phyloP scores from a whole-genome alignment of 1,140 invertebrate species.

The Ceratina japonica region DNA sequence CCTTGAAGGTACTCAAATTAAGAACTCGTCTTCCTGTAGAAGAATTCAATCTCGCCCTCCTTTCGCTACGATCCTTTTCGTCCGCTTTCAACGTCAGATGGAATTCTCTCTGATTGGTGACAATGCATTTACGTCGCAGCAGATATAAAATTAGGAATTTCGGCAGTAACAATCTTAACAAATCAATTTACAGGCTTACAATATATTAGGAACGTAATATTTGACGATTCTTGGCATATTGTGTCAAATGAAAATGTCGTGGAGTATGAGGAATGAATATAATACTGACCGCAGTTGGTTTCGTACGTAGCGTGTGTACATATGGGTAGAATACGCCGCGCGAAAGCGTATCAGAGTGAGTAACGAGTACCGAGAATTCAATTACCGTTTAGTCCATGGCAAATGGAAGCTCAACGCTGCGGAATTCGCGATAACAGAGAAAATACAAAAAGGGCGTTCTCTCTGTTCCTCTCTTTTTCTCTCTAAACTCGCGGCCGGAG shows the following conservation, averaged over 20 bases:
- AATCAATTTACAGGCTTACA: too few species aligned
- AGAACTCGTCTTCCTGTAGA: constrained; percentile 21
- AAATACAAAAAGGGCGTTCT: constrained; percentile 58
- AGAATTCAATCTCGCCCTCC: constrained; percentile 40
- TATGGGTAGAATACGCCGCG: constrained; percentile 24
- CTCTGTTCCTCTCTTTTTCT: constrained; percentile 26
- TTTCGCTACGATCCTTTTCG: background rate
- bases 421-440: constrained; percentile 62
- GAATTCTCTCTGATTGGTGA: background rate
- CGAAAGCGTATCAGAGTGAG: constrained; percentile 28
- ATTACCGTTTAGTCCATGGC: constrained; percentile 54
- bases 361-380: constrained; percentile 57
- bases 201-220: too few species aligned
- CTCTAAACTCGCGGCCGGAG: constrained; percentile 34
- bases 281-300: constrained; percentile 20
- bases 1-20: constrained; percentile 43
- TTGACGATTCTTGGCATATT: too few species aligned
- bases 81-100: background rate
- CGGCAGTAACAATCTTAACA: too few species aligned
- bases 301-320: constrained; percentile 12
- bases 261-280: background rate
- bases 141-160: too few species aligned
- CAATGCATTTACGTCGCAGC: background rate
- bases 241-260: background rate
- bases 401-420: constrained; percentile 53